Conservation (phyloP, 2,888 invertebrate genomes). For the Tetheella fluctuosa region DNA sequence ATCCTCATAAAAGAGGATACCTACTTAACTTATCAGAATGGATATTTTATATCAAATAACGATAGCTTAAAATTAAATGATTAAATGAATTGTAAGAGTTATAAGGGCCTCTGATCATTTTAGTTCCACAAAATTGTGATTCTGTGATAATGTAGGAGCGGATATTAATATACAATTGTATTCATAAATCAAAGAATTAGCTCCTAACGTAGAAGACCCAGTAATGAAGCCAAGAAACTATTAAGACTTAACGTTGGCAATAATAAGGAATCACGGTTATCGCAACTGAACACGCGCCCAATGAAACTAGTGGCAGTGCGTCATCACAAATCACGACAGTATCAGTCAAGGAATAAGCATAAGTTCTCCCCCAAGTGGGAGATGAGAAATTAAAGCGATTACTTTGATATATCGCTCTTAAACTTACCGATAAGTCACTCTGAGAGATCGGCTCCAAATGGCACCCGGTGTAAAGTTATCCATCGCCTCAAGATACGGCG, state of each 20-base stretch:
- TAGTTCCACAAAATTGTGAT: too few relatives aligned
- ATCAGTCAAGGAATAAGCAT: constrained; percentile 72
- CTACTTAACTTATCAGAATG: too few relatives aligned
- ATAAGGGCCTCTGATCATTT: too few relatives aligned
- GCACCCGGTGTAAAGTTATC: constrained; percentile 79
- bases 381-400: constrained; percentile 84
- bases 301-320: constrained; percentile 27
- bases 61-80: too few relatives aligned
- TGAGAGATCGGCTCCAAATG: constrained; percentile 78
- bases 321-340: constrained; percentile 58
- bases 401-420: constrained; percentile 81
- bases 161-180: background rate
- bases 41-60: too few relatives aligned
- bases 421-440: constrained; percentile 82
- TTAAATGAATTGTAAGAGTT: too few relatives aligned
- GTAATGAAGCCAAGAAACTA: background rate
- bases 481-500: constrained; percentile 62
- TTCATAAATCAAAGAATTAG: too few relatives aligned
- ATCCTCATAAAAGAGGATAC: too few relatives aligned
- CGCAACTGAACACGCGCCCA: constrained; percentile 10
- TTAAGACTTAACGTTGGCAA: constrained; percentile 8
- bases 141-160: background rate
- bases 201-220: background rate
- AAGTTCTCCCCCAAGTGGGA: constrained; percentile 71
- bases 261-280: constrained; percentile 10